These are phyloP conservation scores for Invenusta paracnida DNA, from an alignment of 2,888 invertebrate genomes.

Conservation along the genomic window DNA sequence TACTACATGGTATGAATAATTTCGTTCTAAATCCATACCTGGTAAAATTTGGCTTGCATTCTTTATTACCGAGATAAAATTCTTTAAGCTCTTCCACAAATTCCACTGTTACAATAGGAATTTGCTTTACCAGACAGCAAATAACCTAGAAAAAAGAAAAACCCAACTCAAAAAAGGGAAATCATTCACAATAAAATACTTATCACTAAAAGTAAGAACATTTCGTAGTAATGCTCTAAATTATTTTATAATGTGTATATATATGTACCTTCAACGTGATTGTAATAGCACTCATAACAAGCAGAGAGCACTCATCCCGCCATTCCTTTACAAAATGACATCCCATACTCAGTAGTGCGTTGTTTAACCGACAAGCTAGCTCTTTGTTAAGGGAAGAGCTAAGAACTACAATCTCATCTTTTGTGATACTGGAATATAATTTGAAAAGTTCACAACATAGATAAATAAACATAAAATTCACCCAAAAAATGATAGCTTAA, in stretches of 20 bases:
- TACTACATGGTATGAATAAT: background rate
- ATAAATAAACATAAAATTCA: no score
- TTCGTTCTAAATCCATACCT: background rate
- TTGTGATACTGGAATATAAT: background rate
- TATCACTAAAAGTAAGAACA: background rate
- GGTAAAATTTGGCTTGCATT: background rate
- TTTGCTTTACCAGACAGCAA: conserved; percentile 10
- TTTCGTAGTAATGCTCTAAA: background rate
- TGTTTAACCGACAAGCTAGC: background rate
- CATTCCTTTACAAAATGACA: background rate
- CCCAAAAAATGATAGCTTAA: no score
- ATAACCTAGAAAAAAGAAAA: background rate
- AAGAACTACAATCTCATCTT: background rate
- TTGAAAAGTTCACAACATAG: no score
- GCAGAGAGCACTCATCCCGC: background rate
- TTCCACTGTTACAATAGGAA: background rate
- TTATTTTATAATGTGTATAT: no score
- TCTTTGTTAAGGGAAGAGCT: background rate
- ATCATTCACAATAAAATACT: no score
- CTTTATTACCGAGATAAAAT: background rate
- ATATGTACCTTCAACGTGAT: conserved; percentile 8
- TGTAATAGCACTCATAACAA: background rate
- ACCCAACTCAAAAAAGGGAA: background rate
- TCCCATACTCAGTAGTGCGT: background rate
- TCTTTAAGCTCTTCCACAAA: background rate